These are phyloP conservation scores for Sciaenops ocellatus DNA, from an alignment of 2,797 vertebrate species.

Conservation along the genomic window DNA sequence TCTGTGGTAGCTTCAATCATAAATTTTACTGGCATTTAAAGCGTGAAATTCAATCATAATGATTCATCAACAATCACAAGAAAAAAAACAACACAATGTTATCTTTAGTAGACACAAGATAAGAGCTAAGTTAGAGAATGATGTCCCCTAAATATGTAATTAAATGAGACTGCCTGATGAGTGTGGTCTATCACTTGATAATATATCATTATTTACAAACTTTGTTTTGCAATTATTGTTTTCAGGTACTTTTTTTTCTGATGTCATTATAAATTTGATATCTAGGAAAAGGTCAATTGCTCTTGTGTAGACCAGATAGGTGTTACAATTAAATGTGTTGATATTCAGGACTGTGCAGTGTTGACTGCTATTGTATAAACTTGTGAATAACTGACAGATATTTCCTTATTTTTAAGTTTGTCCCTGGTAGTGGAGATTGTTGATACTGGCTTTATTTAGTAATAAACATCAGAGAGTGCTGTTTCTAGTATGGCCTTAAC, in stretches of 20 bases:
- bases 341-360: background rate
- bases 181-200: background rate
- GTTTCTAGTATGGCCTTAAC: background rate
- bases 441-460: background rate
- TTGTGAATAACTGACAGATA: too few species aligned
- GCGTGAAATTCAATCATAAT: background rate
- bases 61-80: background rate
- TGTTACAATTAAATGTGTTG: background rate
- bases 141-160: background rate
- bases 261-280: background rate
- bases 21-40: background rate
- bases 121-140: background rate
- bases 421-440: background rate
- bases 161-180: background rate
- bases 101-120: background rate
- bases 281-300: background rate
- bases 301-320: background rate
- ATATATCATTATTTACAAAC: background rate
- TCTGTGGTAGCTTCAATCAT: background rate
- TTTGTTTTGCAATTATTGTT: background rate
- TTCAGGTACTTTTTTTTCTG: background rate
- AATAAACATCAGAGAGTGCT: background rate
- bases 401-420: too few species aligned
- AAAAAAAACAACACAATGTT: conserved; percentile 5
- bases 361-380: background rate